Percentiles rank a stretch among this genome's conserved stretches.
These are phyloP conservation scores for Calameuta filiformis DNA, from an alignment of 2,888 invertebrate genomes.

Conservation along the genomic window DNA sequence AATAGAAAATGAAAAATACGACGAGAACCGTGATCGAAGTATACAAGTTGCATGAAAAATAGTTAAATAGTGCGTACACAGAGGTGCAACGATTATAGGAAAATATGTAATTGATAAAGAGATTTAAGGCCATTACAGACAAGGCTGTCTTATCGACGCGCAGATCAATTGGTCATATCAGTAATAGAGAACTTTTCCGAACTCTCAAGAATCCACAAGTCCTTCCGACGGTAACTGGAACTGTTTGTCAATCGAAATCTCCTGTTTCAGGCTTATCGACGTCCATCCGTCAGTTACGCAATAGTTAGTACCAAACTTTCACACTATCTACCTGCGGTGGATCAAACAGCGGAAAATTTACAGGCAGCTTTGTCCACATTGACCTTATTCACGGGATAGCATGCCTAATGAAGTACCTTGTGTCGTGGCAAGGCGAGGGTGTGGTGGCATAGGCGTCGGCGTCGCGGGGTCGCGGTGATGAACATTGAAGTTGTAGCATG, in stretches of 20 bases:
- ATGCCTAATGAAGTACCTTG: slow-evolving; percentile 47
- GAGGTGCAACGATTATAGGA: background rate
- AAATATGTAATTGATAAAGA: background rate
- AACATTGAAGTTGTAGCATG: slow-evolving; percentile 48
- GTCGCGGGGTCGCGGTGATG: slow-evolving; percentile 42
- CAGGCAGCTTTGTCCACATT: background rate
- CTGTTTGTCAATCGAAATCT: background rate
- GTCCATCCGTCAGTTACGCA: background rate
- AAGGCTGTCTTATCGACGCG: background rate
- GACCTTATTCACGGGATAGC: background rate
- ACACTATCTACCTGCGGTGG: background rate
- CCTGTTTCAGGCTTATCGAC: background rate
- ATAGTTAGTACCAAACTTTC: background rate
- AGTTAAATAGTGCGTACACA: background rate
- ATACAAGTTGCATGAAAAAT: background rate
- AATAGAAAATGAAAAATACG: background rate
- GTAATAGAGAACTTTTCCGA: background rate
- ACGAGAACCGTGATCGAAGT: background rate
- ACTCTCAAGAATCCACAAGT: background rate
- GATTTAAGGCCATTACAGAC: background rate
- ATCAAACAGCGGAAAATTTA: background rate
- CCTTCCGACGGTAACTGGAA: background rate
- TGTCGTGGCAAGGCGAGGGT: slow-evolving; percentile 57
- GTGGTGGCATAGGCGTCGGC: slow-evolving; percentile 58
- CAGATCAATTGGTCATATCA: background rate